phyloP scores from a whole-genome alignment of 2,888 invertebrate genomes.

The Coelopa pilipes region DNA sequence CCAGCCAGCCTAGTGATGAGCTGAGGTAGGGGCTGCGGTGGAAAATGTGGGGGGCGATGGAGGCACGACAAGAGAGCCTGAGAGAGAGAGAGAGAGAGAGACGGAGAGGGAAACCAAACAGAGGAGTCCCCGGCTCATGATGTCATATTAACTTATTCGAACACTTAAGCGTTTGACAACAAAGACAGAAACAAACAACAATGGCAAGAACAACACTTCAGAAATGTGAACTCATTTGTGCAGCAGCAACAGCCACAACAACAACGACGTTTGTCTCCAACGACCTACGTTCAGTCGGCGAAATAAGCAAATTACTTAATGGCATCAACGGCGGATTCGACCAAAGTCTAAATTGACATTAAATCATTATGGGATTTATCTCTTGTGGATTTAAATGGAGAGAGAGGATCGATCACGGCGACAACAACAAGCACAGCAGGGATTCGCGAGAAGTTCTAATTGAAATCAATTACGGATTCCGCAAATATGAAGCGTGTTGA shows the following conservation, averaged over 20 bases:
- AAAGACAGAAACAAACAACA: neutral
- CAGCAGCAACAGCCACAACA: slow-evolving; percentile 15
- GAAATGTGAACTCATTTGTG: slow-evolving; percentile 38
- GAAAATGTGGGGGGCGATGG: too few relatives aligned
- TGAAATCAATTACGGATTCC: slow-evolving; percentile 4
- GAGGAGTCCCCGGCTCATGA: too few relatives aligned
- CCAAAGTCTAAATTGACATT: too few relatives aligned
- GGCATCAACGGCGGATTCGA: neutral
- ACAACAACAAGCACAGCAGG: neutral
- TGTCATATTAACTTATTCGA: too few relatives aligned
- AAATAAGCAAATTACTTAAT: slow-evolving; percentile 19
- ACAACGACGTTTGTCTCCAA: neutral
- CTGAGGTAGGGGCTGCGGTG: too few relatives aligned
- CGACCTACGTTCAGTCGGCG: slow-evolving; percentile 13
- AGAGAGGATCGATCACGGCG: neutral
- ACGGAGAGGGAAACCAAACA: too few relatives aligned
- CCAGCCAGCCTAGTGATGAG: too few relatives aligned
- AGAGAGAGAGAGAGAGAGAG: too few relatives aligned
- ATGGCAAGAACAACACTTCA: neutral
- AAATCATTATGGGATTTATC: neutral
- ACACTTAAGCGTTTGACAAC: neutral
- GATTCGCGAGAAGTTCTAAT: neutral
- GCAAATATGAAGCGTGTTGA: neutral
- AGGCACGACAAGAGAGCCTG: too few relatives aligned
- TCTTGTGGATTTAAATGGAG: neutral